Evolutionary conservation across 2,113 vertebrate species (phyloP).

Genomic region (Dryoscopus gambensis): DNA sequence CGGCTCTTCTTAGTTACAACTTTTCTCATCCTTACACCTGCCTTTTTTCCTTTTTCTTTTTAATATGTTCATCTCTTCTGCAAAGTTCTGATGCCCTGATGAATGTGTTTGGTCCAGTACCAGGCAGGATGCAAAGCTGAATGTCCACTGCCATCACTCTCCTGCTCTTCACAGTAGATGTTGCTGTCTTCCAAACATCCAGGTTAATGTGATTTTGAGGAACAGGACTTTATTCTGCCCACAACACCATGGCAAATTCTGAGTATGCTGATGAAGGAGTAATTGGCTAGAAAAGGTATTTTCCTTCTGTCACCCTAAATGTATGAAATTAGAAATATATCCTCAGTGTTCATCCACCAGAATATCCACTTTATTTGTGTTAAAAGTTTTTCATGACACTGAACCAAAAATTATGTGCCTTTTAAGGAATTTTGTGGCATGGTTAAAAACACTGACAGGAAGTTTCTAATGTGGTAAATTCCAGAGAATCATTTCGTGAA

Average conservation of each 20-base stretch:
- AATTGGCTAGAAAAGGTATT: background rate
- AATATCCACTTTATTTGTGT: background rate
- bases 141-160: background rate
- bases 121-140: background rate
- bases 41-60: background rate
- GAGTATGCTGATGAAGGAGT: background rate
- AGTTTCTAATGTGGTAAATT: background rate
- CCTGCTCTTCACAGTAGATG: background rate
- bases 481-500: background rate
- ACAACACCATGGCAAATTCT: rapidly evolving
- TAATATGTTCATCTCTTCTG: background rate
- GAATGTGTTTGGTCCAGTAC: rapidly evolving
- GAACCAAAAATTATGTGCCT: background rate
- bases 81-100: rapidly evolving
- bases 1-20: background rate
- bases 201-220: background rate
- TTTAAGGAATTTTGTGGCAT: background rate
- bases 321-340: background rate
- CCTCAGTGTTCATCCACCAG: background rate
- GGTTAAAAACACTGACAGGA: background rate
- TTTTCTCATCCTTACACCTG: background rate
- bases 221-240: background rate
- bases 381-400: background rate
- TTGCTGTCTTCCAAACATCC: background rate
- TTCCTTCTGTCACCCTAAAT: background rate